A percentile compares a stretch with the other conserved stretches of the same genome.
Evolutionary conservation across 1,140 invertebrate genomes (phyloP).

Genomic region (Lepidurus couesii): DNA sequence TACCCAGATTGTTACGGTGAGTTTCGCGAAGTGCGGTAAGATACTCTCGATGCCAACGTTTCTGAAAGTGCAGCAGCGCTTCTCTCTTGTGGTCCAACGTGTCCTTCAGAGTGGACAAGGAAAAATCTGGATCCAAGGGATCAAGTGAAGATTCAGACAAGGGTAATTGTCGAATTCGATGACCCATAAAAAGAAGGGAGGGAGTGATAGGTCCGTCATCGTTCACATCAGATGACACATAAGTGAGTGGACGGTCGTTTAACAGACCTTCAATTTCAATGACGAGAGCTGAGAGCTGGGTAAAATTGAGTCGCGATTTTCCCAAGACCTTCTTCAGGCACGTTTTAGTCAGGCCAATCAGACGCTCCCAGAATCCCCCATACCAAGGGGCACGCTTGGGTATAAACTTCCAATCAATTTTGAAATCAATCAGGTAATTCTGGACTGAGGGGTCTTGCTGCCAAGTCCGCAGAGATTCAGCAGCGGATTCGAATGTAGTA

Average conservation of each 20-base stretch:
- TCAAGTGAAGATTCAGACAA: constrained; percentile 13
- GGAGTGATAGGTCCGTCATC: neutral
- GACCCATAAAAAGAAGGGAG: neutral
- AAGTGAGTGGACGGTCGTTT: constrained; percentile 29
- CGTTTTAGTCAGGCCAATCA: constrained; percentile 40
- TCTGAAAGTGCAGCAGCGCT: constrained; percentile 31
- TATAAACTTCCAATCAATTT: constrained; percentile 39
- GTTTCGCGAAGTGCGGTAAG: constrained; percentile 29
- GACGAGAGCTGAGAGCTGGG: constrained; percentile 27
- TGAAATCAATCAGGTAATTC: neutral
- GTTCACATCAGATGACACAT: constrained; percentile 7
- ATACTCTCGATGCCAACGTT: constrained; percentile 35
- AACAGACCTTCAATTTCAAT: constrained; percentile 30
- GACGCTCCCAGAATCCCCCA: constrained; percentile 43
- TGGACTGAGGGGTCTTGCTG: neutral
- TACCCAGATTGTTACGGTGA: neutral
- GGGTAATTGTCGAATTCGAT: constrained; percentile 29
- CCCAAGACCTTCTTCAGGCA: constrained; percentile 35
- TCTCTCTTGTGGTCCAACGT: constrained; percentile 22
- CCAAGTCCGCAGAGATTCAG: constrained; percentile 1
- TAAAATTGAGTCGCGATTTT: constrained; percentile 29
- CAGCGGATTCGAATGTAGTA: constrained; percentile 26
- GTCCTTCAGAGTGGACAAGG: neutral
- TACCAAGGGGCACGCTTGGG: constrained; percentile 40
- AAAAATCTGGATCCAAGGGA: constrained; percentile 17